Conservation (phyloP, 2,888 invertebrate species). For the Harpalus rubripes region DNA sequence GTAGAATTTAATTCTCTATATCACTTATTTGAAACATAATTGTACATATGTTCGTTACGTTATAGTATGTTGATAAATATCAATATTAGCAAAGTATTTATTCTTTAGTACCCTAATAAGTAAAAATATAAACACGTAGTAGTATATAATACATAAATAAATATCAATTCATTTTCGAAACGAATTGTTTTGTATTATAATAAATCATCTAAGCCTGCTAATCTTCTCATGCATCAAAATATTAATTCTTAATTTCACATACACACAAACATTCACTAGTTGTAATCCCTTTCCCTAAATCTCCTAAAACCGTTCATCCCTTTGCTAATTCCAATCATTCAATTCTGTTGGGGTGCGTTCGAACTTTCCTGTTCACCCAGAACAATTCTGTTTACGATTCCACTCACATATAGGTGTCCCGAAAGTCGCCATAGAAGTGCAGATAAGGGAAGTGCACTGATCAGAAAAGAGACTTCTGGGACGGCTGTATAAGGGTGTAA, state of each 20-base stretch:
- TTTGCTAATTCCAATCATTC: conserved; percentile 65
- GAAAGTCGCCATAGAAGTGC: background rate
- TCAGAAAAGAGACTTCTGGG: conserved; percentile 11
- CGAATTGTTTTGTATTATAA: conserved; percentile 61
- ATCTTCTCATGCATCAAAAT: conserved; percentile 56
- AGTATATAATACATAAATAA: too few species aligned
- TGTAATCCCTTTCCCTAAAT: conserved; percentile 65
- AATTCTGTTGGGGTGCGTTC: background rate
- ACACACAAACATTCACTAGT: conserved; percentile 46
- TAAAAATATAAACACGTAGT: too few species aligned
- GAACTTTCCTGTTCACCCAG: conserved; percentile 18
- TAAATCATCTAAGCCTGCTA: conserved; percentile 17
- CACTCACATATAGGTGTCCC: conserved; percentile 34
- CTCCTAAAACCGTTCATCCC: conserved; percentile 64
- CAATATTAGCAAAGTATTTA: too few species aligned
- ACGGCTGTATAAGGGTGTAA: conserved; percentile 28
- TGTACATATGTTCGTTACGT: too few species aligned
- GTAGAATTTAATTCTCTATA: too few species aligned
- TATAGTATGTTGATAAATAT: too few species aligned
- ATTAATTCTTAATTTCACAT: conserved; percentile 46
- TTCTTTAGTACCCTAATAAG: too few species aligned
- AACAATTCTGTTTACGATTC: conserved; percentile 42
- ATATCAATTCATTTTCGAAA: too few species aligned
- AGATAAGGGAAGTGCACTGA: background rate
- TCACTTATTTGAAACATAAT: too few species aligned